A percentile compares a stretch with the other conserved stretches of the same genome.
Conservation (phyloP, 2,113 vertebrate species). For the Panthera uncia region DNA sequence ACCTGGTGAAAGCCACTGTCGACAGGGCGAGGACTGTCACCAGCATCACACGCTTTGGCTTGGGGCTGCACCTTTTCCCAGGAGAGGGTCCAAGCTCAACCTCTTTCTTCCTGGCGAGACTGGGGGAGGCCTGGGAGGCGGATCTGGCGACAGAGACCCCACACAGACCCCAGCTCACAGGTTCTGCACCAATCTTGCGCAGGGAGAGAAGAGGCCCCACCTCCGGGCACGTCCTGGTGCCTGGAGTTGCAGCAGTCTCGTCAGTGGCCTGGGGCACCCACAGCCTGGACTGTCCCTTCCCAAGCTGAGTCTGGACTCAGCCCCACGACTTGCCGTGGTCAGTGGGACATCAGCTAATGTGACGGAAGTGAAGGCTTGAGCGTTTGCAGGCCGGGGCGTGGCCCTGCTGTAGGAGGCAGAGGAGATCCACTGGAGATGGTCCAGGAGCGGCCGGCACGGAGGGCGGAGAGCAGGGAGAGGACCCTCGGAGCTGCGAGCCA, state of each 20-base stretch:
- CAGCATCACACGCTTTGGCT: background rate
- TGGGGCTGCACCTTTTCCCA: background rate
- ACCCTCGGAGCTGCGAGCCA: background rate
- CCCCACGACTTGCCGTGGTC: background rate
- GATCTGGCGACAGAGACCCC: background rate
- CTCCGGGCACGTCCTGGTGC: background rate
- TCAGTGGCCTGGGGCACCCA: background rate
- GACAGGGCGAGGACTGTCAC: background rate
- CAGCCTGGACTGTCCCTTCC: background rate
- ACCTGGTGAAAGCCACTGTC: background rate
- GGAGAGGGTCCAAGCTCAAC: background rate
- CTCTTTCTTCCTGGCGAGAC: no score
- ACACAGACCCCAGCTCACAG: background rate
- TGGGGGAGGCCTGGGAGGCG: background rate
- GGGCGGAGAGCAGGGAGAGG: background rate
- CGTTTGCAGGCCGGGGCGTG: no score
- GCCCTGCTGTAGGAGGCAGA: background rate
- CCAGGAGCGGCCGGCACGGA: accelerated
- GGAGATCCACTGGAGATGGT: no score
- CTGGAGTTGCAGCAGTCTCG: background rate
- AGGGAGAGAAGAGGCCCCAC: background rate
- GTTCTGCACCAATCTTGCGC: accelerated
- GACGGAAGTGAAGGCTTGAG: background rate
- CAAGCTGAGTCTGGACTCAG: background rate
- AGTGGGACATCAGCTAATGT: background rate